Evolutionary conservation across 2,797 vertebrate genomes (phyloP).

Genomic region (Lycodopsis pacificus): DNA sequence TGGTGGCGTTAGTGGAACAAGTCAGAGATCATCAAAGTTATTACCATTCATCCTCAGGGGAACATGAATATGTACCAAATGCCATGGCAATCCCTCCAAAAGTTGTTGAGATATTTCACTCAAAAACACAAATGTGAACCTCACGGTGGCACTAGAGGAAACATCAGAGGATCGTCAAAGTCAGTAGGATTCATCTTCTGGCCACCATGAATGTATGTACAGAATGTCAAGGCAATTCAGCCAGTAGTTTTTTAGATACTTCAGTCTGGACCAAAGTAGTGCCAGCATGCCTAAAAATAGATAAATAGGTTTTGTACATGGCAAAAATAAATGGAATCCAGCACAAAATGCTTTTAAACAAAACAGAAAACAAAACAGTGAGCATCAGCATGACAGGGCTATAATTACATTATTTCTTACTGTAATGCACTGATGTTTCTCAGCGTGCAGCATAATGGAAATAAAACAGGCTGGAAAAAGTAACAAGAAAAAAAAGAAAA

Average conservation of each 20-base stretch:
- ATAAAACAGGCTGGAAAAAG: background rate
- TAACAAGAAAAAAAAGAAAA: background rate
- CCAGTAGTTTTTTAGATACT: background rate
- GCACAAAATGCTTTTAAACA: background rate
- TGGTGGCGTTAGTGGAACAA: background rate
- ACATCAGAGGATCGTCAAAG: no score
- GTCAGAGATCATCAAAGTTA: background rate
- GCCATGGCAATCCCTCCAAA: no score
- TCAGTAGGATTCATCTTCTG: background rate
- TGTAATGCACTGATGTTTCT: background rate
- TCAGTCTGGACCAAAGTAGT: background rate
- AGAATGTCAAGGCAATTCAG: background rate
- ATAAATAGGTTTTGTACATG: background rate
- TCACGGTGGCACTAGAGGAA: no score
- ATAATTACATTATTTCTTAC: background rate
- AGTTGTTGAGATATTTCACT: no score
- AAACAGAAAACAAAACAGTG: background rate
- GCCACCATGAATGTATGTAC: background rate
- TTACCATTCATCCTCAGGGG: background rate
- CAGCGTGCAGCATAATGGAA: background rate
- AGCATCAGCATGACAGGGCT: background rate
- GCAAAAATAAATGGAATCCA: background rate
- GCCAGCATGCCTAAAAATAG: background rate
- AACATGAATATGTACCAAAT: background rate
- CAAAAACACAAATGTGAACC: no score